Base-by-base conservation (phyloP, 2,797 vertebrate species). In the Amblyopsis hoosieri region DNA sequence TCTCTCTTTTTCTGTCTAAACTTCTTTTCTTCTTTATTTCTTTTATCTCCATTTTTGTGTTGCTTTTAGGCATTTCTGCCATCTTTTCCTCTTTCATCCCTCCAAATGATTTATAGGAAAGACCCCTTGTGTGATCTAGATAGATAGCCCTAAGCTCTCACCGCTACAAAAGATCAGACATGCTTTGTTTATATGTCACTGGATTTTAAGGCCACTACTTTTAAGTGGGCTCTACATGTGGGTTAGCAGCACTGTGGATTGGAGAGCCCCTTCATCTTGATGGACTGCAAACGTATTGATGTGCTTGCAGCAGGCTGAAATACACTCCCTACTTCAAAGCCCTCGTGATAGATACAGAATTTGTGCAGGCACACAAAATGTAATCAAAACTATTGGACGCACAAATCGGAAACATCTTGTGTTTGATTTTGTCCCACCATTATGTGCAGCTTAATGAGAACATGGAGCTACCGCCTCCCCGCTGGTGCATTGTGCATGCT, bases 401-500 rank as follows among this genome's bases (percentile, higher is more conserved):
- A 48, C 10, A 19, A 62, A 67, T 23, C 5, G 14, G 12, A 71
- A 54, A 47, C 47, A 67, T 66, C 13, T 60, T 54, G 50, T 8
- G 54, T 71, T 46, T 75, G 66, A 45, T 76, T 74, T 76, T 77
- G 68, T 85, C 57, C 42, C 11, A 57, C 55, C 65, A 70, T 83
- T 67, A 82, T 81, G 62, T 75, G 62, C 64, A 69, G 69, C 62
- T 73, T 85, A 82, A 85, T 83, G 72, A 80, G 73, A 76, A 70
- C 54, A 58, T 55, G 64, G 74, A 79, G 72, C 79, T 79, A 71
- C 65, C 15, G 56, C 71, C 57, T 78, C 74, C 80, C 72, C 74
- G 79, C 76, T 81, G 79, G 69, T 85, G 67, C 73, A 84, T 84
- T 88, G 84, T 85, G 85, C 80, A 81, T 79, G 78, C 72, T 80